Conservation (phyloP, 1,140 invertebrate genomes). For the Pogonus chalceus region DNA sequence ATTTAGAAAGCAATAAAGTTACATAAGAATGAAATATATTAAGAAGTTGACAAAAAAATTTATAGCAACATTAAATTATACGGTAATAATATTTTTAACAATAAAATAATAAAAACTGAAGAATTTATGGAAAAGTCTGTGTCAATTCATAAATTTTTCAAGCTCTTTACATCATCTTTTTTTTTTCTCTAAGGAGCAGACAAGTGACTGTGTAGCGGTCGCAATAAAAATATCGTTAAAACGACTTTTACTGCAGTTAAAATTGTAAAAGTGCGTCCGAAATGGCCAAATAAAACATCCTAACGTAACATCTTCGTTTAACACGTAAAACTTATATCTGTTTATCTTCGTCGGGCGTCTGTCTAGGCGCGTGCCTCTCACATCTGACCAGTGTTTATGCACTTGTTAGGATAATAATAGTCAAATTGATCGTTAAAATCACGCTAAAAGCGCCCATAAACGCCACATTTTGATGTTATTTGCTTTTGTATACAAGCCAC, state of each 20-base stretch:
- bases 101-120: too few species aligned
- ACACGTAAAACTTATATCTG: neutral
- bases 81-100: too few species aligned
- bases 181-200: neutral
- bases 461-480: conserved; percentile 26
- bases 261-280: conserved; percentile 34
- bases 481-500: neutral
- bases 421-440: conserved; percentile 30
- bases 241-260: conserved; percentile 34
- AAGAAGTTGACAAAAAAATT: too few species aligned
- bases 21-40: too few species aligned
- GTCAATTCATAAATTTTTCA: conserved; percentile 1
- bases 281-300: conserved; percentile 28
- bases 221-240: conserved; percentile 34
- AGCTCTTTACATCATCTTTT: neutral
- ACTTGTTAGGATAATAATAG: conserved; percentile 31
- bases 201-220: conserved; percentile 22
- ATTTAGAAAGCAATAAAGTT: too few species aligned
- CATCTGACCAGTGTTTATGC: conserved; percentile 28
- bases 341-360: neutral
- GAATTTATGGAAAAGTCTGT: too few species aligned
- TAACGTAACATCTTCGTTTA: neutral
- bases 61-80: too few species aligned
- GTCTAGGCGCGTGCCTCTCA: conserved; percentile 19
- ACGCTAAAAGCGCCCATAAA: conserved; percentile 30